These are phyloP conservation scores for Drosophila cracens DNA, from an alignment of 2,888 invertebrate species.

Conservation along the genomic window DNA sequence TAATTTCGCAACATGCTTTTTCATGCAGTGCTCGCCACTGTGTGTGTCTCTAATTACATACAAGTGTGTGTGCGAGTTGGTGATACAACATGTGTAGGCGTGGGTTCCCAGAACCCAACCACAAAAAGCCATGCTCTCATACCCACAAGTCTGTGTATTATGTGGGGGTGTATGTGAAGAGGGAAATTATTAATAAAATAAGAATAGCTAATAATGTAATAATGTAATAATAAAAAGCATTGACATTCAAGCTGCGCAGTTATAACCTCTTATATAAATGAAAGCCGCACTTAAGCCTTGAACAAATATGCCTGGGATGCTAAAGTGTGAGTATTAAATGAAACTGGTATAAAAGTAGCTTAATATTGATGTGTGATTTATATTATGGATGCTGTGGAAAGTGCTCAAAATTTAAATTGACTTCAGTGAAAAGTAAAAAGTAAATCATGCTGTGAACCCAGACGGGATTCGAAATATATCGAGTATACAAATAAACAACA, in stretches of 20 bases:
- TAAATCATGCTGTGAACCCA: background rate
- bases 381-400: background rate
- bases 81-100: slow-evolving; percentile 3
- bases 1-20: slow-evolving; percentile 43
- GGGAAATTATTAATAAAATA: background rate
- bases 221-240: slow-evolving; percentile 47
- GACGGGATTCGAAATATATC: background rate
- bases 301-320: slow-evolving; percentile 28
- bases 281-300: slow-evolving; percentile 11
- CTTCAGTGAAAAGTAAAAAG: background rate
- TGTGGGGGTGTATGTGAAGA: slow-evolving; percentile 1
- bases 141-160: slow-evolving; percentile 16
- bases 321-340: background rate
- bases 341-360: background rate
- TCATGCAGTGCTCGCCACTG: slow-evolving; percentile 39
- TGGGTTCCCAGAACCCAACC: slow-evolving; percentile 22
- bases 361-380: slow-evolving; percentile 2
- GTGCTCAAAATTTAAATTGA: background rate
- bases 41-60: slow-evolving; percentile 59
- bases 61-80: slow-evolving; percentile 11
- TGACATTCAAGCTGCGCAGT: slow-evolving; percentile 50
- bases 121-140: slow-evolving; percentile 24
- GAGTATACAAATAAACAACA: background rate
- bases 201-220: slow-evolving; percentile 51
- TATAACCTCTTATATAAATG: slow-evolving; percentile 31